phyloP scores from a whole-genome alignment of 1,140 invertebrate genomes.

The Copidosoma floridanum region DNA sequence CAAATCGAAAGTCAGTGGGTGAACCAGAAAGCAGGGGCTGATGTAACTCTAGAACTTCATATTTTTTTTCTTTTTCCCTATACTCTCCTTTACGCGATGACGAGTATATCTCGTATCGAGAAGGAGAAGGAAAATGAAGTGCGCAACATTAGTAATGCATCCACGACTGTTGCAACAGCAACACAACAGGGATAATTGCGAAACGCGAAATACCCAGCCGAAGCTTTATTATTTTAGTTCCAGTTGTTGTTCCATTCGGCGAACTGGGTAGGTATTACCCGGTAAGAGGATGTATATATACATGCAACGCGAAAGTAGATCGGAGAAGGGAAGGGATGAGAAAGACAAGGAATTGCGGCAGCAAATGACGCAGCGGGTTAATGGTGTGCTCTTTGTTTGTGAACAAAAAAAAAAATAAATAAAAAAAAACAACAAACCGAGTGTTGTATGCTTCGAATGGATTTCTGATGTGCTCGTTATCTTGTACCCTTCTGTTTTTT shows the following conservation, averaged over 20 bases:
- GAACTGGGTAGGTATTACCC: too few relatives aligned
- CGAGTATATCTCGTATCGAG: too few relatives aligned
- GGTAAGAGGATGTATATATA: neutral
- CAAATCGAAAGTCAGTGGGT: constrained; percentile 10
- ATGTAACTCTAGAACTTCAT: too few relatives aligned
- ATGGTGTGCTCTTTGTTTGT: constrained; percentile 1
- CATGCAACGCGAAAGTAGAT: neutral
- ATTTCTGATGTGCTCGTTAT: neutral
- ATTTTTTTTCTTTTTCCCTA: too few relatives aligned
- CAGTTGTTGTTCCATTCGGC: constrained; percentile 16
- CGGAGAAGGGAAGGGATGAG: neutral
- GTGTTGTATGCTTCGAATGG: constrained; percentile 12
- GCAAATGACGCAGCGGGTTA: neutral
- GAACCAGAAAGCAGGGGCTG: neutral
- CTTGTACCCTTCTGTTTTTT: too few relatives aligned
- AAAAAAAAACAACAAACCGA: neutral
- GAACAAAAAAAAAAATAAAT: neutral
- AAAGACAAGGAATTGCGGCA: neutral
- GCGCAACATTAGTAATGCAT: too few relatives aligned
- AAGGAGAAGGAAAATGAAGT: too few relatives aligned
- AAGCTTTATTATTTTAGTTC: constrained; percentile 19
- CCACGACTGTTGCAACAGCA: too few relatives aligned
- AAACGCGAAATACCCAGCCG: constrained; percentile 10
- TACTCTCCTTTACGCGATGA: too few relatives aligned
- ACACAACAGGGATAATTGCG: constrained; percentile 20